These are phyloP conservation scores for Mustelus asterias DNA, from an alignment of 2,113 vertebrate species.

Conservation along the genomic window DNA sequence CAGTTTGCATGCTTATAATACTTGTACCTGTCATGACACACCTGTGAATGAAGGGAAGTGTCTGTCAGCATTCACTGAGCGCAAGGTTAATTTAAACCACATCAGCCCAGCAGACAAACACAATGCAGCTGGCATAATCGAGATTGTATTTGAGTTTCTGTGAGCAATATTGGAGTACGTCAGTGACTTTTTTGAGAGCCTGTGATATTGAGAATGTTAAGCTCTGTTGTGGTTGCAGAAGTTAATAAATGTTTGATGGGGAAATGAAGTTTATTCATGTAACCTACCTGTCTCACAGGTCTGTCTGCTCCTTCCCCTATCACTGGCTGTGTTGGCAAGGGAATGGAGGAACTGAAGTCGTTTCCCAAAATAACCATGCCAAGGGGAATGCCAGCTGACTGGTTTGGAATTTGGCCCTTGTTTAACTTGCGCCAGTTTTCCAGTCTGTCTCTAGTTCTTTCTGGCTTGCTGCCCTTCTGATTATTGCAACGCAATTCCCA, in stretches of 20 bases:
- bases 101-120: not conserved
- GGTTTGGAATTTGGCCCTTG: slow-evolving; percentile 40
- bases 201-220: not conserved
- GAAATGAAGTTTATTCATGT: slow-evolving; percentile 29
- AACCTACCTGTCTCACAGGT: not conserved
- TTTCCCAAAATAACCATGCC: slow-evolving; percentile 55
- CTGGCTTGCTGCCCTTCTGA: slow-evolving; percentile 13
- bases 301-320: slow-evolving; percentile 46
- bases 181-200: not conserved
- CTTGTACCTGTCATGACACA: not conserved
- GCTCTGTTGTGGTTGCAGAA: not conserved
- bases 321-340: slow-evolving; percentile 48
- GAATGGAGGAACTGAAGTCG: slow-evolving; percentile 46
- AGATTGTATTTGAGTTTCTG: not conserved
- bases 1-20: slow-evolving; percentile 19
- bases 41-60: not conserved
- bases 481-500: slow-evolving; percentile 25
- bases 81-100: not conserved
- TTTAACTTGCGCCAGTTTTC: slow-evolving; percentile 16
- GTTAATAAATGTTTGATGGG: not conserved
- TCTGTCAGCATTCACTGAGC: not conserved
- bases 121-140: not conserved
- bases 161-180: too few species aligned
- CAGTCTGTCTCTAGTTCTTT: not conserved
- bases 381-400: slow-evolving; percentile 51